These are phyloP conservation scores for Pogona vitticeps DNA, from an alignment of 2,113 vertebrate species.

Conservation along the genomic window DNA sequence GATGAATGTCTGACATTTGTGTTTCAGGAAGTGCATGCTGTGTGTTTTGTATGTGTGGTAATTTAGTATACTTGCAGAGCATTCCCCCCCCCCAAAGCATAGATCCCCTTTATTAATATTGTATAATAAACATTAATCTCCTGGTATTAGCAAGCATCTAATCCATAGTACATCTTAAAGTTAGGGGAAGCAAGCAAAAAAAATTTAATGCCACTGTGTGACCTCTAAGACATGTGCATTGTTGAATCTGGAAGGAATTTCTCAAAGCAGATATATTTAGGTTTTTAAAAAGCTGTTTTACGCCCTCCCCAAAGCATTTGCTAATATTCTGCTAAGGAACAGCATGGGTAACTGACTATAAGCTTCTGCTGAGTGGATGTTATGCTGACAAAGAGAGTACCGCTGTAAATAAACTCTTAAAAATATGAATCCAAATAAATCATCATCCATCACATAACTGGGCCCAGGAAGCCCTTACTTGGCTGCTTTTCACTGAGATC, in stretches of 20 bases:
- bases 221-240: constrained; percentile 6
- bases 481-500: not conserved
- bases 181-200: constrained; percentile 44
- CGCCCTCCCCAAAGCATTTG: constrained; percentile 45
- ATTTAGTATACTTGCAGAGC: constrained; percentile 22
- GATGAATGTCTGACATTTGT: constrained; percentile 27
- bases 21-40: constrained; percentile 27
- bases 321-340: constrained; percentile 50
- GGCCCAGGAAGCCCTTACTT: constrained; percentile 21
- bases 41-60: constrained; percentile 10
- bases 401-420: constrained; percentile 37
- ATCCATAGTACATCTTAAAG: constrained; percentile 53
- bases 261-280: constrained; percentile 1
- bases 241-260: constrained; percentile 17
- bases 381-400: constrained; percentile 27
- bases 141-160: constrained; percentile 33
- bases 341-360: constrained; percentile 33
- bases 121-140: constrained; percentile 18
- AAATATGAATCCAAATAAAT: constrained; percentile 39
- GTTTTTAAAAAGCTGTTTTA: constrained; percentile 20
- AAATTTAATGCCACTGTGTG: constrained; percentile 28
- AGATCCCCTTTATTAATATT: constrained; percentile 46
- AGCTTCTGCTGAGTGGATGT: constrained; percentile 44
- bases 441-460: not conserved
- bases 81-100: not conserved